Evolutionary conservation across 2,888 invertebrate species (phyloP), one percentile per base, ranked within the genome.

Genomic region (Epistrophella euchroma): DNA sequence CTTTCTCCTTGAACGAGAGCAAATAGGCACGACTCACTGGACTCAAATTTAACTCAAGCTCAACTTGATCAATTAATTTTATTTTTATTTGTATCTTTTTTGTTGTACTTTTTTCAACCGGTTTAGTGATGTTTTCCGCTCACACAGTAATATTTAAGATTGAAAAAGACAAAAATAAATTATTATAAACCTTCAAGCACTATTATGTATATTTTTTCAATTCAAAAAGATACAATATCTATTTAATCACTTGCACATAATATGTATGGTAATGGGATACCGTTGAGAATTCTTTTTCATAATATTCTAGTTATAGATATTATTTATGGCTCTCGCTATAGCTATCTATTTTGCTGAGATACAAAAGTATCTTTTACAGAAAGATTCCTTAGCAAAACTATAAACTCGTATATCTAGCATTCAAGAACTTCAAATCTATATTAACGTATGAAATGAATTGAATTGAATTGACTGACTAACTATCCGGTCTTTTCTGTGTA

Each of bases 1-100:
- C 85, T 85, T 85, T 85, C 73, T 80, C 80, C 85, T 80, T 77
- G 80, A 84, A 84, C 75, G 55, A 84, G 79, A 84, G 72, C 84
- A 52, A 15, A n/a, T n/a, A 64, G 71, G 60, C 84, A 83, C 72
- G 64, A 64, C 73, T 83, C 60, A 71, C 74, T 70, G 35, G 52
- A 78, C 74, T 74, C 56, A 55, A 56, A 50, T 58, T 52, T 25
- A 68, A 55, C 71, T 64, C 47, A 52, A 72, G 66, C 70, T 66
- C 45, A 66, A 64, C 70, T 70, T 45, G 58, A 82, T 78, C 81
- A 78, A 86, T 81, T 80, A 80, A 76, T 64, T 52, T 40, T 35
- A 58, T 75, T 73, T 72, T 55, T 52, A 60, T 76, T 72, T 56
- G 13, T 55, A 25, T 58, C 71, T 70, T 19, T 32, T 56, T 25